Conservation (phyloP, 2,797 vertebrate genomes). For the Dryobates pubescens region DNA sequence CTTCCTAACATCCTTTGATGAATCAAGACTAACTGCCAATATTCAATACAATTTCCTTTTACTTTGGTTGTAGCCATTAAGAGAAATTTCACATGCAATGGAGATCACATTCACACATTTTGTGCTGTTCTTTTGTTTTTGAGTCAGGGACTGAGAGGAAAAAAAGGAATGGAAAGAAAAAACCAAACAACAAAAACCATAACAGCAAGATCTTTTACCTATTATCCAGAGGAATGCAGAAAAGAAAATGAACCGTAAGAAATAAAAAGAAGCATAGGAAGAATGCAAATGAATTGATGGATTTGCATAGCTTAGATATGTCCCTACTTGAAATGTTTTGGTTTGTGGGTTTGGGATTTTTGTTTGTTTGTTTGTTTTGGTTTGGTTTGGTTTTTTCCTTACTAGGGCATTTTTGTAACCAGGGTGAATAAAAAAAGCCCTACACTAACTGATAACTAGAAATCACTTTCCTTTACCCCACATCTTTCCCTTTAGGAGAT, state of each 20-base stretch:
- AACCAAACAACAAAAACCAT: not conserved
- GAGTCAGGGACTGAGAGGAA: not conserved
- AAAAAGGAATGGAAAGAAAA: not conserved
- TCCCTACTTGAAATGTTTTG: not conserved
- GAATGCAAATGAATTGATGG: not conserved
- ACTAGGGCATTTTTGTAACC: constrained; percentile 27
- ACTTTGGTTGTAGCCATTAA: not conserved
- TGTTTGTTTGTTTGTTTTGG: not conserved
- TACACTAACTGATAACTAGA: constrained; percentile 55
- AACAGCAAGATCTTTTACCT: not conserved
- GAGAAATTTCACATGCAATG: not conserved
- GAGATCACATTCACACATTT: not conserved
- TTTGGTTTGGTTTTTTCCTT: not conserved
- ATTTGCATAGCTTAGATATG: not conserved
- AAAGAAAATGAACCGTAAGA: not conserved
- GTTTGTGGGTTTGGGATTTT: too few relatives aligned
- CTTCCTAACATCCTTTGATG: not conserved
- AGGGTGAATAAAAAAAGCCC: constrained; percentile 18
- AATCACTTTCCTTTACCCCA: constrained; percentile 64
- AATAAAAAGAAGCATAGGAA: not conserved
- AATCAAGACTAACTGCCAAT: not conserved
- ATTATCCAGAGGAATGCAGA: not conserved
- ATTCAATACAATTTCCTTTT: not conserved
- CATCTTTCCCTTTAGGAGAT: constrained; percentile 78
- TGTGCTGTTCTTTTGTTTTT: not conserved